Percentiles rank a stretch among this genome's conserved stretches.
Evolutionary conservation across 2,113 vertebrate genomes (phyloP).

Genomic region (Hippocampus zosterae): DNA sequence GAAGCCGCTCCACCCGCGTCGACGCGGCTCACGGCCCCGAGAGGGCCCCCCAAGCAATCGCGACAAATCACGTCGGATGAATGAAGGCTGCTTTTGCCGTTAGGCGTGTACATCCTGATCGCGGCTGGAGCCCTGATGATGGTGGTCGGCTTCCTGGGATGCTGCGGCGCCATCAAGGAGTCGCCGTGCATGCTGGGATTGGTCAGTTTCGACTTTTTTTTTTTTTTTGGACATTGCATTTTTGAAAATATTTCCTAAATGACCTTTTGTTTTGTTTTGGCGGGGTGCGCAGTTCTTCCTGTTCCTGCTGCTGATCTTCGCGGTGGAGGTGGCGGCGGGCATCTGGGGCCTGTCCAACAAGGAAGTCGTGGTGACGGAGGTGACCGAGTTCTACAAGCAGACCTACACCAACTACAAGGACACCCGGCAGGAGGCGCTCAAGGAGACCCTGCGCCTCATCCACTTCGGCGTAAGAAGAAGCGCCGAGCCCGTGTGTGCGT

Average conservation of each 20-base stretch:
- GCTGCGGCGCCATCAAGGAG: slow-evolving; percentile 92
- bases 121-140: slow-evolving; percentile 93
- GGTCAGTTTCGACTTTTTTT: slow-evolving; percentile 60
- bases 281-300: slow-evolving; percentile 83
- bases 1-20: too few species aligned
- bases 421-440: slow-evolving; percentile 56
- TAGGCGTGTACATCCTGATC: slow-evolving; percentile 92
- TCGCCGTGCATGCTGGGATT: slow-evolving; percentile 94
- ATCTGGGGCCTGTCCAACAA: slow-evolving; percentile 94
- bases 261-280: not conserved
- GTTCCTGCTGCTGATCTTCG: slow-evolving; percentile 93
- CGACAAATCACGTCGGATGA: too few species aligned
- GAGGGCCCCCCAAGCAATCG: too few species aligned
- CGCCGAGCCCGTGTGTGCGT: too few species aligned
- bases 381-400: slow-evolving; percentile 79
- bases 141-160: slow-evolving; percentile 95
- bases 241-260: too few species aligned
- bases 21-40: too few species aligned
- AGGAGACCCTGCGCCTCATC: slow-evolving; percentile 79
- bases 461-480: slow-evolving; percentile 78
- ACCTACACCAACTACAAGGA: slow-evolving; percentile 72
- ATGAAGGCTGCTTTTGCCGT: not conserved
- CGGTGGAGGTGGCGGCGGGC: slow-evolving; percentile 87
- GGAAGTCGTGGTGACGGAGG: slow-evolving; percentile 78
- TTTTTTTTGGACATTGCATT: not conserved